Percentiles rank a stretch among this genome's conserved stretches.
Evolutionary conservation across 2,888 invertebrate genomes (phyloP).

Genomic region (Polymixis lichenea): DNA sequence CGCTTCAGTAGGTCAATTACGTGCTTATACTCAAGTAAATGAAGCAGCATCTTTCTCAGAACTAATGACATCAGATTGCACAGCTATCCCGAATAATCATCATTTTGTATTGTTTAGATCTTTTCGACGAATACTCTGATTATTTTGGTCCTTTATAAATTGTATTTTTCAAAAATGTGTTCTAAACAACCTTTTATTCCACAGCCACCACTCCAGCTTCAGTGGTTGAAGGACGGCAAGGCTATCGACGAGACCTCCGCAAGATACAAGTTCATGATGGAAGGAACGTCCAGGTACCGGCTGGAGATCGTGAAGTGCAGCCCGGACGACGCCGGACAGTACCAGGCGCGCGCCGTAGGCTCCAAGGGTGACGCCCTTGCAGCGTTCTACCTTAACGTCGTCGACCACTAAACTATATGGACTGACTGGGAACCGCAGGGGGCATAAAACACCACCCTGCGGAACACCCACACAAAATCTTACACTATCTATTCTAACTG

Average conservation of each 20-base stretch:
- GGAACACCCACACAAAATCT: slow-evolving; percentile 71
- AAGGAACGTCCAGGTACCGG: slow-evolving; percentile 94
- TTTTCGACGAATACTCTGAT: slow-evolving; percentile 7
- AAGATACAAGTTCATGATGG: slow-evolving; percentile 95
- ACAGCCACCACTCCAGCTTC: slow-evolving; percentile 92
- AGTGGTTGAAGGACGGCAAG: slow-evolving; percentile 98
- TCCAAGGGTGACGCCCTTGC: slow-evolving; percentile 96
- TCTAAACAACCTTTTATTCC: slow-evolving; percentile 32
- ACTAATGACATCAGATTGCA: slow-evolving; percentile 29
- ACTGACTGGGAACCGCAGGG: slow-evolving; percentile 75
- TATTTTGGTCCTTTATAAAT: background rate
- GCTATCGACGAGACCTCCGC: slow-evolving; percentile 94
- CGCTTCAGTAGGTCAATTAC: slow-evolving; percentile 34
- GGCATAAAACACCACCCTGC: slow-evolving; percentile 76
- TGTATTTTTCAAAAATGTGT: background rate
- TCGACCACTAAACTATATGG: slow-evolving; percentile 80
- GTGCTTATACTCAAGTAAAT: slow-evolving; percentile 29
- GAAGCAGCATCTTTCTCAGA: slow-evolving; percentile 41
- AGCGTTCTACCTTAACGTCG: slow-evolving; percentile 96
- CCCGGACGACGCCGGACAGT: slow-evolving; percentile 96
- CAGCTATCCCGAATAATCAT: background rate
- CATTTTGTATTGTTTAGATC: slow-evolving; percentile 1
- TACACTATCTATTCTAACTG: slow-evolving; percentile 64
- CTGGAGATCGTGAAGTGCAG: slow-evolving; percentile 94
- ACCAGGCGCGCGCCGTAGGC: slow-evolving; percentile 95